These are phyloP conservation scores for Steinernema hermaphroditum DNA, from an alignment of 2,888 invertebrate genomes.

Conservation along the genomic window DNA sequence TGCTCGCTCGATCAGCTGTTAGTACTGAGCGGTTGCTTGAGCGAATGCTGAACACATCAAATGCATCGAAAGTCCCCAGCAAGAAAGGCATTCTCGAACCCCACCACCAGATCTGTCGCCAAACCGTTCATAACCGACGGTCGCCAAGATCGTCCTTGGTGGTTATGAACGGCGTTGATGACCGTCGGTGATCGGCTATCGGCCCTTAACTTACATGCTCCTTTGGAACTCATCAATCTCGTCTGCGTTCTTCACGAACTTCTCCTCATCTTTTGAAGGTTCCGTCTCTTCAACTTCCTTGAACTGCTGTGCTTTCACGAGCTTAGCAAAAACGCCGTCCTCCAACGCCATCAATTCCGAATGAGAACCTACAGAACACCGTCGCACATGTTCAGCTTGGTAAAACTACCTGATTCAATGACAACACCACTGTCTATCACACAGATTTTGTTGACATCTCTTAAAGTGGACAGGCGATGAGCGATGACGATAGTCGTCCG, in stretches of 20 bases:
- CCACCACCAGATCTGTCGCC: too few relatives aligned
- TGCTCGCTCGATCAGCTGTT: neutral
- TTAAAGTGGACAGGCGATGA: slow-evolving; percentile 39
- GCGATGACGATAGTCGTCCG: slow-evolving; percentile 54
- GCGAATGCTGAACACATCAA: slow-evolving; percentile 9
- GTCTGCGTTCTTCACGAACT: neutral
- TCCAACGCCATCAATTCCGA: neutral
- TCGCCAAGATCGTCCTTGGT: too few relatives aligned
- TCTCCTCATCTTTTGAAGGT: neutral
- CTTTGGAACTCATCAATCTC: neutral
- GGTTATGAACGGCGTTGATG: too few relatives aligned
- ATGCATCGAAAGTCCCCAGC: too few relatives aligned
- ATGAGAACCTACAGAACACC: neutral
- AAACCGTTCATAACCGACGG: neutral
- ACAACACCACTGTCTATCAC: slow-evolving; percentile 22
- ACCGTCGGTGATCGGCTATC: too few relatives aligned
- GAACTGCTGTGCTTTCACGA: slow-evolving; percentile 8
- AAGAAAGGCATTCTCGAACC: too few relatives aligned
- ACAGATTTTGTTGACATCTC: slow-evolving; percentile 20
- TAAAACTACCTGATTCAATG: neutral
- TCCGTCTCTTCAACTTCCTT: neutral
- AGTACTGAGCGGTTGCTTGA: neutral
- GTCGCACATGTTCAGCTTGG: neutral
- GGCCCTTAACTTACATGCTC: slow-evolving; percentile 21
- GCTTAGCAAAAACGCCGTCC: slow-evolving; percentile 7